Conservation (phyloP, 2,888 invertebrate species). For the Phymatocera aterrima region DNA sequence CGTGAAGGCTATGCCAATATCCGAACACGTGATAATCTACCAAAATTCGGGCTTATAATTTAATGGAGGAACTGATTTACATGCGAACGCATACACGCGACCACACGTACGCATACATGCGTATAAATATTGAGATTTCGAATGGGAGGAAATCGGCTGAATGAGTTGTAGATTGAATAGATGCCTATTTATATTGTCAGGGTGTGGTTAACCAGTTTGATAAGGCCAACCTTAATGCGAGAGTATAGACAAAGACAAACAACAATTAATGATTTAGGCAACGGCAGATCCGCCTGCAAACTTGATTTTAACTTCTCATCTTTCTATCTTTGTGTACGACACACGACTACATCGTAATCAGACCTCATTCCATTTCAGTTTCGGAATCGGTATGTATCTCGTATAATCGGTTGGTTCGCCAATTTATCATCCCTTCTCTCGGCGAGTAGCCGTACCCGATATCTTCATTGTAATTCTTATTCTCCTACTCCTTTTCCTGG, state of each 20-base stretch:
- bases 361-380: background rate
- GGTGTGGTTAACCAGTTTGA: conserved; percentile 21
- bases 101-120: background rate
- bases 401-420: no score
- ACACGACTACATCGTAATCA: background rate
- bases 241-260: background rate
- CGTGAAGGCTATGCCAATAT: background rate
- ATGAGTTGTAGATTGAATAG: background rate
- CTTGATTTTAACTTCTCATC: background rate
- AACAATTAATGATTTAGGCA: background rate
- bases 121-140: conserved; percentile 8
- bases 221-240: background rate
- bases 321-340: background rate
- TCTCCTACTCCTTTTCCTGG: background rate
- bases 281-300: background rate
- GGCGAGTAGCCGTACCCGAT: no score
- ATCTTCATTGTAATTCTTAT: no score
- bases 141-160: background rate
- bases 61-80: conserved; percentile 11
- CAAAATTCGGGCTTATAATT: background rate
- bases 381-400: no score
- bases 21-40: no score
- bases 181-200: background rate
- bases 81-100: background rate
- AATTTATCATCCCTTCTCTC: no score